Percentiles rank a stretch among this genome's conserved stretches.
Conservation (phyloP, 2,888 invertebrate species). For the Diplazon laetatorius region DNA sequence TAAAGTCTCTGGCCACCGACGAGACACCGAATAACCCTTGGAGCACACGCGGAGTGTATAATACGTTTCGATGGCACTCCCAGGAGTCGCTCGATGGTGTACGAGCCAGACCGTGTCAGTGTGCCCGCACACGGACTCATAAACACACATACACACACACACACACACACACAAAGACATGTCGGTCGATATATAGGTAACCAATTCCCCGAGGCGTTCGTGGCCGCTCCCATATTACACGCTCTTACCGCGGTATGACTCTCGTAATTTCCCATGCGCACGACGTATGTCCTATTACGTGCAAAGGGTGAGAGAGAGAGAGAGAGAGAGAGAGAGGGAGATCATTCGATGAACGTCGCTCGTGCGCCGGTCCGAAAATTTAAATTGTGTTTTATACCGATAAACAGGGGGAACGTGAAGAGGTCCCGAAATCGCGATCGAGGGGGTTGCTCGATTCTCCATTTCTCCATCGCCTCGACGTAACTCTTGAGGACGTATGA, state of each 20-base stretch:
- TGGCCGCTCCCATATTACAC: conserved; percentile 45
- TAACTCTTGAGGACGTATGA: no score
- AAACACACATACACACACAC: no score
- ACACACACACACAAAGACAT: no score
- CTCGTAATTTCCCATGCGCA: conserved; percentile 76
- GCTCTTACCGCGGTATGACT: conserved; percentile 37
- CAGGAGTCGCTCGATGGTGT: conserved; percentile 51
- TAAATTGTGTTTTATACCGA: no score
- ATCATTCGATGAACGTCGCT: not conserved
- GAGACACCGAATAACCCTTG: not conserved
- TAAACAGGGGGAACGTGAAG: no score
- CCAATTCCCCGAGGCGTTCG: conserved; percentile 74
- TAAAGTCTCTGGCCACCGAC: conserved; percentile 30
- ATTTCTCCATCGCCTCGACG: no score
- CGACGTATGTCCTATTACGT: conserved; percentile 65
- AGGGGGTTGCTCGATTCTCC: no score
- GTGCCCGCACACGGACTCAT: no score
- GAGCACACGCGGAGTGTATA: conserved; percentile 24
- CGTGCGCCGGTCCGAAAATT: no score
- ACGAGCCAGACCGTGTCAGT: no score
- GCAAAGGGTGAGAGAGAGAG: conserved; percentile 12
- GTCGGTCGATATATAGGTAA: conserved; percentile 55
- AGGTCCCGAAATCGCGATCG: no score
- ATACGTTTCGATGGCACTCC: conserved; percentile 48
- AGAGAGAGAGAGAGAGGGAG: not conserved